These are phyloP conservation scores for Hirtodrosophila cameraria DNA, from an alignment of 2,888 invertebrate species.

Conservation along the genomic window DNA sequence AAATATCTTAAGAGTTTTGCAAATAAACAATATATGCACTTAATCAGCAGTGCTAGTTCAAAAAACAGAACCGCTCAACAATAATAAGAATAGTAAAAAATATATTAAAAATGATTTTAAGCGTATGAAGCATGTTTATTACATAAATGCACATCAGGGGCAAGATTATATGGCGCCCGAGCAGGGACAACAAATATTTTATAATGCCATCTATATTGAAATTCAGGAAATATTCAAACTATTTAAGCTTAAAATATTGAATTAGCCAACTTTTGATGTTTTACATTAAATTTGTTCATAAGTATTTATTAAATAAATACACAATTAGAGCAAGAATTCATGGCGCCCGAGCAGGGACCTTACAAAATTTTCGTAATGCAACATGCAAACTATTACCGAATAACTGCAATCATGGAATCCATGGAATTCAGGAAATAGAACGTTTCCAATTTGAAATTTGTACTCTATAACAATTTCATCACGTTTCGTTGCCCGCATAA, in stretches of 20 bases:
- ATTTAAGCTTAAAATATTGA: too few relatives aligned
- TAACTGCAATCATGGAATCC: slow-evolving; percentile 10
- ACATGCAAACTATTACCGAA: slow-evolving; percentile 9
- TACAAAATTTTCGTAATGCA: too few relatives aligned
- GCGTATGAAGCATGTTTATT: too few relatives aligned
- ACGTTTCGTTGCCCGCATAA: slow-evolving; percentile 42
- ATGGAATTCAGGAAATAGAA: not conserved
- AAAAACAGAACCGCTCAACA: not conserved
- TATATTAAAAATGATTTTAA: not conserved
- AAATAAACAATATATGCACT: slow-evolving; percentile 29
- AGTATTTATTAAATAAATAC: too few relatives aligned
- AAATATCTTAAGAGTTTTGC: slow-evolving; percentile 26
- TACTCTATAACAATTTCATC: slow-evolving; percentile 22
- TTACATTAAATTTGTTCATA: too few relatives aligned
- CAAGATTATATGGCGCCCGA: not conserved
- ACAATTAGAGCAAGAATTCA: too few relatives aligned
- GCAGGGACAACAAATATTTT: not conserved
- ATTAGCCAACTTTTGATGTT: too few relatives aligned
- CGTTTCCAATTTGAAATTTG: slow-evolving; percentile 24
- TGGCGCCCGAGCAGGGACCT: not conserved
- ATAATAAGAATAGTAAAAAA: not conserved
- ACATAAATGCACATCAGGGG: too few relatives aligned
- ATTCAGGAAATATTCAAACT: not conserved
- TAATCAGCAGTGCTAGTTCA: slow-evolving; percentile 16
- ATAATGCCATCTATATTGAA: not conserved